Conservation (phyloP, 2,888 invertebrate genomes). For the Deroplatys truncata region DNA sequence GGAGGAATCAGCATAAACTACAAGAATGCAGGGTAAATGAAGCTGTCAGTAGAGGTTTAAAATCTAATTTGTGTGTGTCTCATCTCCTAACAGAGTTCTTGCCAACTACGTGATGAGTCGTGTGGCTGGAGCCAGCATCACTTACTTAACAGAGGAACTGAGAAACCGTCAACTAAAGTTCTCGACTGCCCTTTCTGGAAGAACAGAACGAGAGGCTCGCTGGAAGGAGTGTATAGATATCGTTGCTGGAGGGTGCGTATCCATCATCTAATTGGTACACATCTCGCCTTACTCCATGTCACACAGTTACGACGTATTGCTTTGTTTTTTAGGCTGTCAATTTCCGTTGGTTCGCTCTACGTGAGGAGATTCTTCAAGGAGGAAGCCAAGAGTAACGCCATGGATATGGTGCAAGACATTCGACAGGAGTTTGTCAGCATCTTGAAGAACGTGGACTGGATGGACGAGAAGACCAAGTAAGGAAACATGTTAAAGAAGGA, state of each 20-base stretch:
- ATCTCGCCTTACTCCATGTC: too few relatives aligned
- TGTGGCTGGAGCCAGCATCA: slow-evolving; percentile 73
- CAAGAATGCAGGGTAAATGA: too few relatives aligned
- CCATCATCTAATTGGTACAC: too few relatives aligned
- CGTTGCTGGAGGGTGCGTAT: slow-evolving; percentile 63
- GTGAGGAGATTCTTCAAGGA: slow-evolving; percentile 84
- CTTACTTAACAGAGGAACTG: slow-evolving; percentile 74
- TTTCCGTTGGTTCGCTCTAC: slow-evolving; percentile 70
- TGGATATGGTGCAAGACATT: slow-evolving; percentile 86
- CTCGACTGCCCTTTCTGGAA: slow-evolving; percentile 75
- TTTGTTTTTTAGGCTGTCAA: slow-evolving; percentile 39
- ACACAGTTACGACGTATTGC: too few relatives aligned
- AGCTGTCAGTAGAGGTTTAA: too few relatives aligned
- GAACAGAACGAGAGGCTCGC: slow-evolving; percentile 77
- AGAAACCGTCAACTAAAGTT: slow-evolving; percentile 76
- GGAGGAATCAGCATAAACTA: too few relatives aligned
- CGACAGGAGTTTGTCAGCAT: slow-evolving; percentile 77
- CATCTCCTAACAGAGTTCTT: slow-evolving; percentile 50
- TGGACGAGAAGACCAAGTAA: slow-evolving; percentile 75
- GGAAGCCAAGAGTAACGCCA: slow-evolving; percentile 74
- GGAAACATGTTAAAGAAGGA: slow-evolving; percentile 9
- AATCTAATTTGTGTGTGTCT: too few relatives aligned
- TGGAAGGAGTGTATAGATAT: slow-evolving; percentile 91
- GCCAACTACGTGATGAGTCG: slow-evolving; percentile 95
- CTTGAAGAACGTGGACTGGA: slow-evolving; percentile 79